A percentile compares a stretch with the other conserved stretches of the same genome.
These are phyloP conservation scores for Sorex araneus DNA, from an alignment of 2,113 vertebrate genomes.

Conservation along the genomic window DNA sequence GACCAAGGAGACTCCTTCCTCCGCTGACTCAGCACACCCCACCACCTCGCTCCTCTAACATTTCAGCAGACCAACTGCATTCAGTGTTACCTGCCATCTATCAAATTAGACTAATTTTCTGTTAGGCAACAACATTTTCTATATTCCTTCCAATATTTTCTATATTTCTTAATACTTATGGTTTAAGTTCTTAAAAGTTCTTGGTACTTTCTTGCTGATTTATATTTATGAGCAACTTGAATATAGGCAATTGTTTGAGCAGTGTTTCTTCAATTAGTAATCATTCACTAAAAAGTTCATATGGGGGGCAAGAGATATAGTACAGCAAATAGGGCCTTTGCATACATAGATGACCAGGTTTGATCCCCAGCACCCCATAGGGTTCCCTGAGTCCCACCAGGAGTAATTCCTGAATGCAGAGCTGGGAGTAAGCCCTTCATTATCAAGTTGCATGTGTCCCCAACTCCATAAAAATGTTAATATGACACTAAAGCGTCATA, in stretches of 20 bases:
- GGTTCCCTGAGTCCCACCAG: too few relatives aligned
- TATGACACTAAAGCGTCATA: too few relatives aligned
- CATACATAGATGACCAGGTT: not conserved
- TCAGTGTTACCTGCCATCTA: not conserved
- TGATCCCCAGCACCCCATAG: not conserved
- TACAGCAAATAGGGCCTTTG: not conserved
- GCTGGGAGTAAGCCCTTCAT: too few relatives aligned
- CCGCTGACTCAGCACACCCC: not conserved
- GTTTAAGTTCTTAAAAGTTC: slow-evolving; percentile 9
- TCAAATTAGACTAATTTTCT: slow-evolving; percentile 54
- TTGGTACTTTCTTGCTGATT: slow-evolving; percentile 28
- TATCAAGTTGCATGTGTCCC: too few relatives aligned
- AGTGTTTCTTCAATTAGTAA: slow-evolving; percentile 42
- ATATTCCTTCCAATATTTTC: slow-evolving; percentile 29
- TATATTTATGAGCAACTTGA: slow-evolving; percentile 1
- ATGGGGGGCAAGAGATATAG: not conserved
- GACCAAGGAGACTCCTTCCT: not conserved
- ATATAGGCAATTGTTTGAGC: slow-evolving; percentile 6
- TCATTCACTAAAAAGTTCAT: slow-evolving; percentile 9
- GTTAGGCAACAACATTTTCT: slow-evolving; percentile 3
- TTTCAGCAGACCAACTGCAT: not conserved
- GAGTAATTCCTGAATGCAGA: too few relatives aligned
- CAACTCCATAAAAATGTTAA: too few relatives aligned
- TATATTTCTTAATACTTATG: not conserved
- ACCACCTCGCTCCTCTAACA: not conserved